Evolutionary conservation across 2,797 vertebrate species (phyloP), one percentile per base, ranked within the genome.

Genomic region (Enteromius paludinosus): DNA sequence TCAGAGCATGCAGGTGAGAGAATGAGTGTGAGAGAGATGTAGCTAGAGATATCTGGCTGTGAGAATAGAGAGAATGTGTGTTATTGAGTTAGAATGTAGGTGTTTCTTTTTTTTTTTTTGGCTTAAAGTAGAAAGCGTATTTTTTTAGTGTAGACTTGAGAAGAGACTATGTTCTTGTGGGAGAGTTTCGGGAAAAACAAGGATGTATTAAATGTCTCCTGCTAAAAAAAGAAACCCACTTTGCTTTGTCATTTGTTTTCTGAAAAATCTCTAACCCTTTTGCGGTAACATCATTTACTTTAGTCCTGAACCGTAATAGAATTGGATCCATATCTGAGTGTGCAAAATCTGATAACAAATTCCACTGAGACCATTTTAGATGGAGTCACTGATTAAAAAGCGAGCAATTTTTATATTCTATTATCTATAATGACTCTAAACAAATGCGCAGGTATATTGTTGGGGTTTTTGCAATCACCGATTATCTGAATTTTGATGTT

Each of bases 341-440:
- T 49, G 75, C 25, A 41, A 45, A 54, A 61, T 74, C 47, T 77
- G 62, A 79, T 43, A 65, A 73, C 23, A 66, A 25, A 76, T 75
- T 49, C 56, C 74, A 65, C 35, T 54, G 61, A 70, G 33, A 61
- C 56, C n/a, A 77, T 75, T 23, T 59, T 62, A 49, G 41, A 52
- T 79, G 12, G 11, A 69, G 64, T 52, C 52, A 18, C 52, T 65
- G 76, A 61, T 61, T 64, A 79, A 81, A 76, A 79, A 28, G n/a
- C 49, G 30, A 69, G 74, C 10, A 35, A 11, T 66, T 66, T 38
- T 35, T 23, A 38, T 52, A 15, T 45, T n/a, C 7, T 8, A 23
- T 64, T 66, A 78, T 69, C 18, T 87, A n/a, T 65, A 70, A 78
- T 85, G 83, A 62, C 47, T 66, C 33, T 28, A 56, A 78, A 83